A percentile compares a stretch with the other conserved stretches of the same genome.
Conservation (phyloP, 2,888 invertebrate species). For the Ichneumon xanthorius region DNA sequence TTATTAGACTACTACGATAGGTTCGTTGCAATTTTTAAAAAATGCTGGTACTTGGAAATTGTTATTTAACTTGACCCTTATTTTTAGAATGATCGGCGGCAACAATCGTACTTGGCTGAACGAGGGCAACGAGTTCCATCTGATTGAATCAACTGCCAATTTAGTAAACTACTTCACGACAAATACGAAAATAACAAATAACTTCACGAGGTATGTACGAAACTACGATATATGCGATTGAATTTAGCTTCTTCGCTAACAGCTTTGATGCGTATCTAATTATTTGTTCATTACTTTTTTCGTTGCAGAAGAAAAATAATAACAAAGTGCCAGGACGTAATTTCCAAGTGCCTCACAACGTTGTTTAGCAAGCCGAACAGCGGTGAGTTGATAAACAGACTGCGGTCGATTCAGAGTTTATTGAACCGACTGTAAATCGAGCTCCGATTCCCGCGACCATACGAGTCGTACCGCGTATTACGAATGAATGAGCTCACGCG, state of each 20-base stretch:
- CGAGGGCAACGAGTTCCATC: constrained; percentile 94
- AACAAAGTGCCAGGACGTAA: constrained; percentile 90
- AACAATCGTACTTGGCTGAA: constrained; percentile 95
- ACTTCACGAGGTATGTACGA: constrained; percentile 84
- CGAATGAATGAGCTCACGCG: background rate
- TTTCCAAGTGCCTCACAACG: constrained; percentile 90
- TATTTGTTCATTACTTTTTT: constrained; percentile 54
- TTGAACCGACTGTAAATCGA: constrained; percentile 84
- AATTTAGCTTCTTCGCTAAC: background rate
- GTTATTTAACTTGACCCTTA: background rate
- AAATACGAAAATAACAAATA: constrained; percentile 86
- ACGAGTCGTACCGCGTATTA: background rate
- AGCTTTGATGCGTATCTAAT: background rate
- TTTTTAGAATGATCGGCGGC: constrained; percentile 89
- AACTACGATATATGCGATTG: background rate
- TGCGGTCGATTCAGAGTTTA: constrained; percentile 87
- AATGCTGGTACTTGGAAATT: constrained; percentile 22
- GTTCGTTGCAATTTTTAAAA: constrained; percentile 84
- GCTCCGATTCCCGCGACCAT: constrained; percentile 16
- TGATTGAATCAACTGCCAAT: constrained; percentile 91
- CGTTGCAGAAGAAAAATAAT: constrained; percentile 88
- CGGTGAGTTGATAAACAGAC: constrained; percentile 87
- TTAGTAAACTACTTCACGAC: constrained; percentile 90
- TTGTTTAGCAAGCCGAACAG: constrained; percentile 91
- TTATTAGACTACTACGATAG: constrained; percentile 94